Base-by-base conservation (phyloP, 2,797 vertebrate genomes). In the Bovichtus variegatus region DNA sequence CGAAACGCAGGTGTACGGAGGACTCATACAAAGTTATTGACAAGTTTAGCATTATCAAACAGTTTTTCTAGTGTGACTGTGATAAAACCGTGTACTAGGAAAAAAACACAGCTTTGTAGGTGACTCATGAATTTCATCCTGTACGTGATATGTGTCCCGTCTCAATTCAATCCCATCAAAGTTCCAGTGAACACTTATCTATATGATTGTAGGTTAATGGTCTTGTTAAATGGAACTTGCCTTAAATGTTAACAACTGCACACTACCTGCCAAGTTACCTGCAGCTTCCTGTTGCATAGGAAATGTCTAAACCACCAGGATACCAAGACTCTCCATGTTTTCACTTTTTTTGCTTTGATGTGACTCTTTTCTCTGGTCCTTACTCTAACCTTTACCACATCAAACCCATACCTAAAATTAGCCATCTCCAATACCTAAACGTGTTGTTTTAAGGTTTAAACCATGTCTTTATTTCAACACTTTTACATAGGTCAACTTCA, bases 71-170 rank as follows among this genome's bases (percentile, higher is more conserved):
- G 16, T 25, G 18, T 43, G n/a, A 62, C 51, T 54, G n/a, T 84
- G 51, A 60, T 84, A 51, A 60, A 71, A 58, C 43, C 0, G 16
- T 31, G 23, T 25, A 1, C 19, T 49, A 12, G 55, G 41, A 40
- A 74, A 41, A 40, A 74, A 36, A 18, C n/a, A 10, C 19, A 27
- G 19, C 1, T n/a, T 51, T 9, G 50, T 15, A 23, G 11, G 3
- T 46, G 53, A 70, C 34, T 77, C 53, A 66, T 74, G 8, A 64
- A 49, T 21, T 46, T 2, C 34, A 10, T 27, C 19, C 21, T 58
- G 29, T 34, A 53, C 2, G 10, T 65, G 61, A 51, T 59, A 46
- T 41, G 6, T 23, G 1, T 59, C 51, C 43, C 13, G 49, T 61
- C 21, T 66, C 19, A 16, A 36, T 47, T 53, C 3, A 61, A 64